Base-by-base conservation (phyloP, 2,797 vertebrate species). In the Cynopterus sphinx region DNA sequence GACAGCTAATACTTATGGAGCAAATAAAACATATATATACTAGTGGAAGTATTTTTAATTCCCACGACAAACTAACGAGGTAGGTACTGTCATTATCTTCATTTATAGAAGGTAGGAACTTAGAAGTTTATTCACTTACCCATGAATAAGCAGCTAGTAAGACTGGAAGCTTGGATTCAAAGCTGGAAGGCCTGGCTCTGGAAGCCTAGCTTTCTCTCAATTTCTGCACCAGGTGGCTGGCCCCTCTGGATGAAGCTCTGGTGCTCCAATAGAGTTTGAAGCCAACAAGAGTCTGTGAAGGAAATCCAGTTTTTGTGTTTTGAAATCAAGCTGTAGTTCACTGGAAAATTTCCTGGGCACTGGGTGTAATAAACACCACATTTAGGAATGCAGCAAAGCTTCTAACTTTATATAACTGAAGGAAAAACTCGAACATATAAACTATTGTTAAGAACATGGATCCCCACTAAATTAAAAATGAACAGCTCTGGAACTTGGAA, bases 391-490 rank as follows among this genome's bases (percentile, higher is more conserved):
- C 15, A 43, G 26, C 43, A 83, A 78, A 95, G 89, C 41, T 83
- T 91, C 53, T 61, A 28, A 59, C 78, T 95, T 96, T 94, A 67
- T 78, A 9, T 36, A 75, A 10, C 75, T 28, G 75, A 93, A 78
- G 68, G 74, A 28, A 88, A 91, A 96, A 79, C 19, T 33, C 31
- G 19, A n/a, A 90, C 15, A 4, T n/a, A 65, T 43, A 88, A 65
- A 86, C 71, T 75, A 46, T 75, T 9, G 33, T 49, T 94, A 92
- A 77, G 75, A 73, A 43, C 36, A 74, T 0, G 21, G 33, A 49
- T 5, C 22, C 55, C 92, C 46, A 51, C 36, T 75, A 63, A 97
- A 82, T 49, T 31, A 63, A 82, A 94, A 87, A 61, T 26, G 41
- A 83, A n/a, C 41, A 41, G 43, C 31, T 67, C 75, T 79, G 82